Evolutionary conservation across 2,113 vertebrate genomes (phyloP).

Genomic region (Heterocephalus glaber): DNA sequence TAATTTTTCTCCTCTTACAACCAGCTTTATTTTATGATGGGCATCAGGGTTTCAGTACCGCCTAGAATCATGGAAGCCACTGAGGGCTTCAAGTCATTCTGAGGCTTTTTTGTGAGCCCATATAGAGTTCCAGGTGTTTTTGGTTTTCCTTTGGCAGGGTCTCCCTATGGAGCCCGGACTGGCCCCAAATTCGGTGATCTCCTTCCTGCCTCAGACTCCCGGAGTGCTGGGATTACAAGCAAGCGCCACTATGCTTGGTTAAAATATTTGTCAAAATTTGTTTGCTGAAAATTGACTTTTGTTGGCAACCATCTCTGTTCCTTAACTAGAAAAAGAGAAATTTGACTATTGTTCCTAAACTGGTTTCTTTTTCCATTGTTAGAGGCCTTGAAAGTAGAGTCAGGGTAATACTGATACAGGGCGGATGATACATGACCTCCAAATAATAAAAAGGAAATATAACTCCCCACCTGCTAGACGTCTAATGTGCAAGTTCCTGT

Average conservation of each 20-base stretch:
- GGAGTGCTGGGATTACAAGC: not conserved
- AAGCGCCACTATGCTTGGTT: not conserved
- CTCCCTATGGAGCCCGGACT: not conserved
- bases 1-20: not conserved
- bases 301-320: not conserved
- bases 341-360: not conserved
- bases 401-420: too few relatives aligned
- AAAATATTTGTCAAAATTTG: not conserved
- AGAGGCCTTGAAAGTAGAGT: not conserved
- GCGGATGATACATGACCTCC: too few relatives aligned
- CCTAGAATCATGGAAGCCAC: not conserved
- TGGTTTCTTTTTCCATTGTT: too few relatives aligned
- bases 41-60: not conserved
- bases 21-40: not conserved
- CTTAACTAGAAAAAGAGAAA: not conserved
- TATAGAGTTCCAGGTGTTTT: not conserved
- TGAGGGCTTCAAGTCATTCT: not conserved
- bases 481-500: too few relatives aligned
- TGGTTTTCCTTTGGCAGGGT: not conserved
- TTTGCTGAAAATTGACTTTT: not conserved
- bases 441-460: too few relatives aligned
- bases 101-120: not conserved
- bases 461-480: too few relatives aligned
- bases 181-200: not conserved
- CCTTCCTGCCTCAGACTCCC: not conserved